These are phyloP conservation scores for Lysiphlebus fabarum DNA, from an alignment of 1,140 invertebrate species.

Conservation along the genomic window DNA sequence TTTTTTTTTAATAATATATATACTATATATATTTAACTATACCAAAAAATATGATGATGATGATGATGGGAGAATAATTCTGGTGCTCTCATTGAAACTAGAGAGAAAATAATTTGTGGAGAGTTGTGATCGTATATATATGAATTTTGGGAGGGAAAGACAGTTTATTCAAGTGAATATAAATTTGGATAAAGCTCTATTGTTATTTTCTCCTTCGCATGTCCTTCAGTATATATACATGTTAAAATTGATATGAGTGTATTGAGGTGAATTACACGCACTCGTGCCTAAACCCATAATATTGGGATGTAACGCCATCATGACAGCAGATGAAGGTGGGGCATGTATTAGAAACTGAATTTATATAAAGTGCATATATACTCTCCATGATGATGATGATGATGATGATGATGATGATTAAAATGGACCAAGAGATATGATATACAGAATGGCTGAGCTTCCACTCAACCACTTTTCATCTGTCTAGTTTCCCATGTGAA, in stretches of 20 bases:
- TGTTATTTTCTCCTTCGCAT: constrained; percentile 7
- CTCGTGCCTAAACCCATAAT: constrained; percentile 25
- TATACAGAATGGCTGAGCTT: constrained; percentile 54
- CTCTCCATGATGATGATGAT: too few relatives aligned
- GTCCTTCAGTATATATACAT: constrained; percentile 16
- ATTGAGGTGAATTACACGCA: constrained; percentile 34
- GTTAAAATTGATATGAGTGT: constrained; percentile 23
- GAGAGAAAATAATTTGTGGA: too few relatives aligned
- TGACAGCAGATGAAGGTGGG: constrained; percentile 27
- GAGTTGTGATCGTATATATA: too few relatives aligned
- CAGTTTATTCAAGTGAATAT: too few relatives aligned
- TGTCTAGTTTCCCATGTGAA: constrained; percentile 57
- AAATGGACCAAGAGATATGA: constrained; percentile 14
- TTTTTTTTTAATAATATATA: too few relatives aligned
- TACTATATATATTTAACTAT: too few relatives aligned
- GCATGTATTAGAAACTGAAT: neutral
- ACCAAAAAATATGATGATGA: too few relatives aligned
- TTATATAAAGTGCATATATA: constrained; percentile 10
- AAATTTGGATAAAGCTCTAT: neutral
- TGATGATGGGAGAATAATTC: too few relatives aligned
- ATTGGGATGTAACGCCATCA: constrained; percentile 41
- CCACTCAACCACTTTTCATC: constrained; percentile 57
- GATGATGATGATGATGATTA: constrained; percentile 1
- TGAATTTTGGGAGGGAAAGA: too few relatives aligned
- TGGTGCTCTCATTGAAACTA: too few relatives aligned